Base-by-base conservation (phyloP, 2,113 vertebrate genomes). In the Marmota monax region DNA sequence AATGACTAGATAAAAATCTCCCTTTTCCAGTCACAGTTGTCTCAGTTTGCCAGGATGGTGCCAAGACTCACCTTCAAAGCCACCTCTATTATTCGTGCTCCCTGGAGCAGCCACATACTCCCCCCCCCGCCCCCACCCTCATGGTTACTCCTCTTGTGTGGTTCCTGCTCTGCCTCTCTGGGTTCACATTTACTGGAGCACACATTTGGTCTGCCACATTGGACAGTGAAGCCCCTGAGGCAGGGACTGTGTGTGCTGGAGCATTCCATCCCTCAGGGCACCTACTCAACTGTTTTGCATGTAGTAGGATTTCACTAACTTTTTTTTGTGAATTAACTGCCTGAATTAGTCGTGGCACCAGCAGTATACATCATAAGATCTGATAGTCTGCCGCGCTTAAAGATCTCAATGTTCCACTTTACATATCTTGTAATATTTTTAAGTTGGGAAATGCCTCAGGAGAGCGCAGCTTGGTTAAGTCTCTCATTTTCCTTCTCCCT, bases 401-500 rank as follows among this genome's bases (percentile, higher is more conserved):
- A 63, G 63, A 70, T 37, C 0, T 37, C 7, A 2, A 11, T 42
- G 4, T 5, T 90, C 61, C 58, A 17, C 29, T 87, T 92, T 65
- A 67, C 10, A 51, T 42, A 65, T 58, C 32, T 87, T 76, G 2
- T 37, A 45, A 0, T 37, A 69, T 95, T 86, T 90, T 34, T 84
- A 20, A 34, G 53, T 73, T 94, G n/a, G 84, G 29, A 91, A 3
- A 10, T 67, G 67, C 5, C 13, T 18, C 9, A 4, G 32, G 14
- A 48, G 95, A 23, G 89, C 48, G 22, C 2, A 22, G 45, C 45
- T 74, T 48, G 32, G 12, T n/a, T 82, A 4, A 73, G 0, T 95
- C 79, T 98, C 89, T 90, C 69, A 1, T 97, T 93, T 37, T 10
- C 0, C 76, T 97, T 94, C 90, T 79, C 10, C 37, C 88, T 67